Evolutionary conservation across 2,113 vertebrate species (phyloP).

Genomic region (Sylvilagus bachmani): DNA sequence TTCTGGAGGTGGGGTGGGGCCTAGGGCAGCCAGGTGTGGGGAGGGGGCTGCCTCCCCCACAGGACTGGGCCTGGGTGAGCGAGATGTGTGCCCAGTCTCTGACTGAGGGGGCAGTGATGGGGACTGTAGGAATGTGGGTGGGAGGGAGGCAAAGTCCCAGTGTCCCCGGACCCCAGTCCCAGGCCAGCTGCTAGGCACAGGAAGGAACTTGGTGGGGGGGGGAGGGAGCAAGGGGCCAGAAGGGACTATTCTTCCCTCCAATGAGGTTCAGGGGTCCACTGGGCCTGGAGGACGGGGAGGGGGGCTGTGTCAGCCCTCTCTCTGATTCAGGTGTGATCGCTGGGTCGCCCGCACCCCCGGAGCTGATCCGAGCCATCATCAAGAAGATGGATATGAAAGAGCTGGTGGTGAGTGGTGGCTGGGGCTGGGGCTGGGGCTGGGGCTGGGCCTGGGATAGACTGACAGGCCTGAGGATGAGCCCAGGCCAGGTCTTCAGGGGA

Average conservation of each 20-base stretch:
- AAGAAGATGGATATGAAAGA: conserved; percentile 88
- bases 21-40: not conserved
- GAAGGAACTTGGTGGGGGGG: not conserved
- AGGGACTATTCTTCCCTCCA: not conserved
- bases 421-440: not conserved
- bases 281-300: not conserved
- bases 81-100: not conserved
- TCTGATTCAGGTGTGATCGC: conserved; percentile 90
- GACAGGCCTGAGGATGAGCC: not conserved
- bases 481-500: conserved; percentile 30
- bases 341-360: conserved; percentile 93
- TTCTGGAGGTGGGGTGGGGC: conserved; percentile 88
- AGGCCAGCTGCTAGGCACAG: not conserved
- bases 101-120: not conserved
- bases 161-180: not conserved
- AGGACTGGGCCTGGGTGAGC: not conserved
- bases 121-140: not conserved
- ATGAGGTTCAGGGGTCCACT: not conserved
- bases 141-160: not conserved
- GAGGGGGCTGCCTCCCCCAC: not conserved
- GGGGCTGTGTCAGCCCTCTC: conserved; percentile 48
- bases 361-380: conserved; percentile 88
- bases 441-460: not conserved
- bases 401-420: conserved; percentile 89
- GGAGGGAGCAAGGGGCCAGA: not conserved